Evolutionary conservation across 1,140 invertebrate species (phyloP).

Genomic region (Himalopsyche phryganea): DNA sequence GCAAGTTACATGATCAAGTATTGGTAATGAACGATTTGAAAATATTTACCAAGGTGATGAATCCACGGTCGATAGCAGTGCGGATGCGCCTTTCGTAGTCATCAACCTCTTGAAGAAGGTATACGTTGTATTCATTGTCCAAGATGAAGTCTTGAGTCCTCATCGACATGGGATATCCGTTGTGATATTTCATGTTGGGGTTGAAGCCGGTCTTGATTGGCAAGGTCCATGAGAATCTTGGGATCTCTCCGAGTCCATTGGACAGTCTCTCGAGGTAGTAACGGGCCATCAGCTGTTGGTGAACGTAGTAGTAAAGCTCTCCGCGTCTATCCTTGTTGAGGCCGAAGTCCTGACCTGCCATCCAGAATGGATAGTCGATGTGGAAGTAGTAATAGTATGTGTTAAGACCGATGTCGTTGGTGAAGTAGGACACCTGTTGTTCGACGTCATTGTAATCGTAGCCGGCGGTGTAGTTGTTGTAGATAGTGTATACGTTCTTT

Average conservation of each 20-base stretch:
- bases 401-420: conserved; percentile 68
- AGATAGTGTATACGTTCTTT: conserved; percentile 42
- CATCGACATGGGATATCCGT: conserved; percentile 55
- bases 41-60: conserved; percentile 36
- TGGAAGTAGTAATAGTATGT: conserved; percentile 68
- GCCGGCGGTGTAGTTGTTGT: conserved; percentile 56
- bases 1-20: not conserved
- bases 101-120: conserved; percentile 46
- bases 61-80: conserved; percentile 56
- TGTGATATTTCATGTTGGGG: conserved; percentile 54
- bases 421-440: conserved; percentile 66
- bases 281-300: conserved; percentile 60
- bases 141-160: conserved; percentile 52
- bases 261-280: conserved; percentile 68
- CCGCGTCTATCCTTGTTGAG: conserved; percentile 50
- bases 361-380: conserved; percentile 64
- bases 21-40: not conserved
- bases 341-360: conserved; percentile 44
- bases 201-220: conserved; percentile 57
- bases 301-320: conserved; percentile 58
- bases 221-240: conserved; percentile 53
- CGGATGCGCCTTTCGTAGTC: conserved; percentile 54
- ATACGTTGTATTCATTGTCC: conserved; percentile 45
- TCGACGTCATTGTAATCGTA: conserved; percentile 55
- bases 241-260: conserved; percentile 59